Base-by-base conservation (phyloP, 2,888 invertebrate genomes). In the Fissipunctia ypsillon region DNA sequence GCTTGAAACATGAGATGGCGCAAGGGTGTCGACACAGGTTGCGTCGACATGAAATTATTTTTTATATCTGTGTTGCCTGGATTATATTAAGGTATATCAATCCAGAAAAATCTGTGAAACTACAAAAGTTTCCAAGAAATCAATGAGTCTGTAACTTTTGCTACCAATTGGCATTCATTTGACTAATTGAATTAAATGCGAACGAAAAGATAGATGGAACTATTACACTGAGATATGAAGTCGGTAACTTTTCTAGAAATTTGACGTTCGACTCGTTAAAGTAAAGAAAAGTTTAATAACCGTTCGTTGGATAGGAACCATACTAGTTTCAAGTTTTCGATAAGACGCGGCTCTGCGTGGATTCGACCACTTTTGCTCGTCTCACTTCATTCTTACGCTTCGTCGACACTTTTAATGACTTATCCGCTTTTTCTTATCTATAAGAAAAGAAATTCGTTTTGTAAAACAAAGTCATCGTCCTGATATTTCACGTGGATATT, bases 381-480 rank as follows among this genome's bases (percentile, higher is more conserved):
- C 90, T 89, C 90, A 88, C 89, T 92, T 92, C 89, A 92, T 93
- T 93, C 92, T 93, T 92, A 92, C 94, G 94, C 94, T 95, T 89
- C 92, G 91, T 91, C 90, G 92, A 91, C 92, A 94, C 92, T 95
- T 95, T 95, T 95, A 95, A 95, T 95, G 95, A 95, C 95, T 95
- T 95, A 94, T 93, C 93, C 92, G 90, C 90, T 91, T 93, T 93
- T 91, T 90, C 87, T 84, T 88, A 76, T 88, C 87, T 81, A 87
- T 89, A 89, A 91, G 90, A 92, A 91, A 91, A 88, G 87, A 85
- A 86, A 87, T 88, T 90, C 89, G 85, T 90, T 90, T 80, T 70
- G 73, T 84, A 80, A 86, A 87, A 84, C 87, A 88, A 86, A 86
- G 78, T 88, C 83, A 77, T 84, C 63, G 54, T 66, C 76, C 43